Percentiles rank a stretch among this genome's conserved stretches.
These are phyloP conservation scores for Chunga burmeisteri DNA, from an alignment of 2,113 vertebrate species.

Conservation along the genomic window DNA sequence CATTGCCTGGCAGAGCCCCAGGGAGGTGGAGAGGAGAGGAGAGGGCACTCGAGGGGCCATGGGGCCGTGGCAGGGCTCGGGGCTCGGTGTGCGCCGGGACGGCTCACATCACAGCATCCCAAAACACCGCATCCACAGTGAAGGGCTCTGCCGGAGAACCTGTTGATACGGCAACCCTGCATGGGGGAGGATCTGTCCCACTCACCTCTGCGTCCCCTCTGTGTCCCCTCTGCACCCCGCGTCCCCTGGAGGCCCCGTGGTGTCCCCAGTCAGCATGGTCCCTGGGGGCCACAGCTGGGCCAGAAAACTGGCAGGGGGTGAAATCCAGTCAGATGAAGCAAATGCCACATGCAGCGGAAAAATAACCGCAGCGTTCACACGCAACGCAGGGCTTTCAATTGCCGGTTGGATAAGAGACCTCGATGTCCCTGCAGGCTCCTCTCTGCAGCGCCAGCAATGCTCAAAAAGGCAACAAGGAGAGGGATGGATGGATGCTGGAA, in stretches of 20 bases:
- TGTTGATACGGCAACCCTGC: slow-evolving; percentile 36
- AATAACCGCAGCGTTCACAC: not conserved
- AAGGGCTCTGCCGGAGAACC: not conserved
- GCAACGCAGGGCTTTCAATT: not conserved
- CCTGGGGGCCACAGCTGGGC: not conserved
- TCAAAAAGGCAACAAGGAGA: not conserved
- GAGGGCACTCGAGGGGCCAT: not conserved
- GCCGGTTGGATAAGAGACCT: not conserved
- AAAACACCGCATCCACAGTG: not conserved
- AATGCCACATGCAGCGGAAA: not conserved
- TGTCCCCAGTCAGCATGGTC: not conserved
- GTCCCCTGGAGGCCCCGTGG: accelerated
- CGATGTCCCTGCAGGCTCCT: accelerated
- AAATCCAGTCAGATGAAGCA: not conserved
- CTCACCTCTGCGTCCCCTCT: accelerated
- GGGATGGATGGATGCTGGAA: not conserved
- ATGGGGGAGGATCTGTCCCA: accelerated
- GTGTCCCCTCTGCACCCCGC: accelerated
- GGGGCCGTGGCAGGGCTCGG: not conserved
- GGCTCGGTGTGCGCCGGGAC: no score
- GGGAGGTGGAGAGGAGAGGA: not conserved
- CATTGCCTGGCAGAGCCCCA: accelerated
- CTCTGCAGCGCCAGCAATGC: not conserved
- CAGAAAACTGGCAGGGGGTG: accelerated
- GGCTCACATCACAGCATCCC: not conserved